A percentile compares a stretch with the other conserved stretches of the same genome.
Conservation (phyloP, 2,113 vertebrate species). For the Probosciger aterrimus region DNA sequence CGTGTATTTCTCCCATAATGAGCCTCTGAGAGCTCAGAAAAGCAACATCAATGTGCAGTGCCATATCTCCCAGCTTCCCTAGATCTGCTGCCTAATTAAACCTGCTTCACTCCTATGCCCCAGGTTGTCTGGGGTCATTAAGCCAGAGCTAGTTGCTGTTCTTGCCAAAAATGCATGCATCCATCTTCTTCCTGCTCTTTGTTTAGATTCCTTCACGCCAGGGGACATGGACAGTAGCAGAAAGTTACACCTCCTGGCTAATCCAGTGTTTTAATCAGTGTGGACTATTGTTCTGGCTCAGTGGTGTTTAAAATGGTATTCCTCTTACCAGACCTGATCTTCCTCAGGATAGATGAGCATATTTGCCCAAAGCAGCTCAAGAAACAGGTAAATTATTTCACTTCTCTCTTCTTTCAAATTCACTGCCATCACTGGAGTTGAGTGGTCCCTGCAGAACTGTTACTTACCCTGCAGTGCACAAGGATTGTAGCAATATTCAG, state of each 20-base stretch:
- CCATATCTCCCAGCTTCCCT: background rate
- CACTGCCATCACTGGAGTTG: background rate
- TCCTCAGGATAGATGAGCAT: background rate
- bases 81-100: constrained; percentile 39
- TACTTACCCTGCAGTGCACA: background rate
- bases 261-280: background rate
- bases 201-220: constrained; percentile 3
- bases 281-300: background rate
- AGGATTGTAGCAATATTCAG: background rate
- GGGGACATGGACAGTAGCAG: background rate
- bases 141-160: background rate
- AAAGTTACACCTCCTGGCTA: constrained; percentile 29
- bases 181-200: background rate
- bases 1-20: background rate
- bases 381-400: background rate
- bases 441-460: background rate
- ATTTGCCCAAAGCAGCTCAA: background rate
- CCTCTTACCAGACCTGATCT: background rate
- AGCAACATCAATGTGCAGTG: background rate
- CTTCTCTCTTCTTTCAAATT: background rate
- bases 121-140: constrained; percentile 47
- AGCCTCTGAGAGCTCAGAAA: background rate
- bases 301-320: background rate
- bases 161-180: constrained; percentile 26
- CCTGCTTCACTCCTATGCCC: constrained; percentile 31